Evolutionary conservation across 2,888 invertebrate species (phyloP).

Genomic region (Drosophila yooni): DNA sequence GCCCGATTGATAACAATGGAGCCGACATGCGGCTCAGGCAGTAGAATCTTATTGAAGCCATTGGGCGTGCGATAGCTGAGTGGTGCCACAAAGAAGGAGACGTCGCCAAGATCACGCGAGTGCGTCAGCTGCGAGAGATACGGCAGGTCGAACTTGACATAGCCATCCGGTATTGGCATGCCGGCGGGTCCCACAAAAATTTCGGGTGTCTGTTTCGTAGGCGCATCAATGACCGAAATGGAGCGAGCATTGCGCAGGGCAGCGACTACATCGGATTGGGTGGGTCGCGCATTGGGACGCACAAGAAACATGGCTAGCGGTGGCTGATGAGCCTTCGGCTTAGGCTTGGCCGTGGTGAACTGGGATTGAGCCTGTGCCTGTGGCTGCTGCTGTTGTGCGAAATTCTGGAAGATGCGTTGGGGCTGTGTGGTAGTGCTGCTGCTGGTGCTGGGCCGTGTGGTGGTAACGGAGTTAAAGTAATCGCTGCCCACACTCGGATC

Average conservation of each 20-base stretch:
- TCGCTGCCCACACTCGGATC: conserved; percentile 75
- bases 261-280: conserved; percentile 89
- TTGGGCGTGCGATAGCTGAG: conserved; percentile 93
- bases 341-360: conserved; percentile 86
- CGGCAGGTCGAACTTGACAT: conserved; percentile 92
- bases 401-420: conserved; percentile 75
- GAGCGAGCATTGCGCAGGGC: conserved; percentile 89
- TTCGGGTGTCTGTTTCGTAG: conserved; percentile 89
- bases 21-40: conserved; percentile 94
- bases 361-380: conserved; percentile 52
- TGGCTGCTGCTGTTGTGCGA: conserved; percentile 84
- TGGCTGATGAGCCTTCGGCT: conserved; percentile 92
- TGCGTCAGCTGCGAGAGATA: conserved; percentile 88
- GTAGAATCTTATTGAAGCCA: conserved; percentile 93
- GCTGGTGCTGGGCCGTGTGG: conserved; percentile 80
- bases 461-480: conserved; percentile 71
- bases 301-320: conserved; percentile 92
- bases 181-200: conserved; percentile 93
- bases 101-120: conserved; percentile 88
- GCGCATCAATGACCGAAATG: conserved; percentile 91
- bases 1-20: conserved; percentile 91
- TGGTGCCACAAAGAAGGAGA: conserved; percentile 94
- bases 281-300: conserved; percentile 85
- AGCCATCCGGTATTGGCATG: conserved; percentile 89
- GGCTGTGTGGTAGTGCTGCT: conserved; percentile 80